Evolutionary conservation across 2,888 invertebrate species (phyloP).

Genomic region (Acleris cristana): DNA sequence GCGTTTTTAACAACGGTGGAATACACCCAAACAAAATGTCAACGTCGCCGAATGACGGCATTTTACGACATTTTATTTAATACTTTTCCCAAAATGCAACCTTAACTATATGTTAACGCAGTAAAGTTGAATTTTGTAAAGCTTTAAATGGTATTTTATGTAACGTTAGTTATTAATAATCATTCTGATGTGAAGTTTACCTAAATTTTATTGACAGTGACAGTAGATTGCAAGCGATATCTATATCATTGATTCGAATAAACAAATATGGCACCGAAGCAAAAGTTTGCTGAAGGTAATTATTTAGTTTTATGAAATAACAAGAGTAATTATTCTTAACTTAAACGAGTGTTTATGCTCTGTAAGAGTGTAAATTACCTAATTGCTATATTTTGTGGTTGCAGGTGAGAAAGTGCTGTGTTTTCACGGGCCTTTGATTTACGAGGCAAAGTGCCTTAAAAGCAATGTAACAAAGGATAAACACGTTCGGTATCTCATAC

Average conservation of each 20-base stretch:
- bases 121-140: too few species aligned
- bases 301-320: constrained; percentile 16
- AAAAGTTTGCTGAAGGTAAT: constrained; percentile 89
- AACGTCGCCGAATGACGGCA: too few species aligned
- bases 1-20: too few species aligned
- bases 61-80: too few species aligned
- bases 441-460: constrained; percentile 98
- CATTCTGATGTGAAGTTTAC: too few species aligned
- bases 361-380: not conserved
- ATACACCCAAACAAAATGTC: too few species aligned
- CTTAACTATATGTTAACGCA: too few species aligned
- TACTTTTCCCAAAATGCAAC: too few species aligned
- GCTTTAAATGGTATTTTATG: too few species aligned
- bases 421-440: constrained; percentile 97
- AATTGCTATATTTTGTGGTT: constrained; percentile 48
- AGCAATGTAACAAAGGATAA: constrained; percentile 92
- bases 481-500: constrained; percentile 95
- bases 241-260: constrained; percentile 3
- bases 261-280: constrained; percentile 85
- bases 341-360: not conserved
- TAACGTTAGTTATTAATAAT: too few species aligned
- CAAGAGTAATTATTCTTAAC: not conserved
- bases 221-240: not conserved
- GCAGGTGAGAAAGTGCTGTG: constrained; percentile 95
- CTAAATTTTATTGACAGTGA: not conserved